These are phyloP conservation scores for Acipenser transmontanus DNA, from an alignment of 2,797 vertebrate genomes.

Conservation along the genomic window DNA sequence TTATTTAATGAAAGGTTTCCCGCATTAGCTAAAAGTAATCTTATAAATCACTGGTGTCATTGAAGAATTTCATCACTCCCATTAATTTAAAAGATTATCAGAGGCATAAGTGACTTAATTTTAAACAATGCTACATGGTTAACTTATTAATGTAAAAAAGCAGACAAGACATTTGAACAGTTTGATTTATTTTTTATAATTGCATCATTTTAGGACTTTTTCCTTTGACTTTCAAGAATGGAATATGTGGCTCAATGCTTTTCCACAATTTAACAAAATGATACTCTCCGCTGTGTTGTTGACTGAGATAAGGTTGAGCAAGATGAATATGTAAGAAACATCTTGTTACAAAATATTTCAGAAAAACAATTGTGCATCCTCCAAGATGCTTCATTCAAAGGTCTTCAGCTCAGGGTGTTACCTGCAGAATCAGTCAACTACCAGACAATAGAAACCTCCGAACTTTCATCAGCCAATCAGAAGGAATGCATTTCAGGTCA, in stretches of 20 bases:
- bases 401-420: too few relatives aligned
- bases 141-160: conserved; percentile 74
- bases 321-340: too few relatives aligned
- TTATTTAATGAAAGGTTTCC: conserved; percentile 77
- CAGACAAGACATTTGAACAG: conserved; percentile 57
- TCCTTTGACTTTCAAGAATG: conserved; percentile 51
- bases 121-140: conserved; percentile 83
- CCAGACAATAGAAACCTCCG: too few relatives aligned
- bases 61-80: conserved; percentile 77
- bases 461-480: too few relatives aligned
- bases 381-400: too few relatives aligned
- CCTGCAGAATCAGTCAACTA: too few relatives aligned
- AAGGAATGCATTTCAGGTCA: too few relatives aligned
- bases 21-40: conserved; percentile 80
- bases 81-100: conserved; percentile 92
- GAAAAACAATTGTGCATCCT: too few relatives aligned
- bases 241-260: conserved; percentile 46
- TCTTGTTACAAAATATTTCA: too few relatives aligned
- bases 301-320: neutral
- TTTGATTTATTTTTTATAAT: conserved; percentile 68
- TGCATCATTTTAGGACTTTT: conserved; percentile 67
- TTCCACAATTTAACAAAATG: conserved; percentile 32
- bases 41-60: conserved; percentile 77
- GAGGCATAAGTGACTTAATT: conserved; percentile 81
- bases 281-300: conserved; percentile 1